These are phyloP conservation scores for Pheosia gnoma DNA, from an alignment of 2,888 invertebrate species.

Conservation along the genomic window DNA sequence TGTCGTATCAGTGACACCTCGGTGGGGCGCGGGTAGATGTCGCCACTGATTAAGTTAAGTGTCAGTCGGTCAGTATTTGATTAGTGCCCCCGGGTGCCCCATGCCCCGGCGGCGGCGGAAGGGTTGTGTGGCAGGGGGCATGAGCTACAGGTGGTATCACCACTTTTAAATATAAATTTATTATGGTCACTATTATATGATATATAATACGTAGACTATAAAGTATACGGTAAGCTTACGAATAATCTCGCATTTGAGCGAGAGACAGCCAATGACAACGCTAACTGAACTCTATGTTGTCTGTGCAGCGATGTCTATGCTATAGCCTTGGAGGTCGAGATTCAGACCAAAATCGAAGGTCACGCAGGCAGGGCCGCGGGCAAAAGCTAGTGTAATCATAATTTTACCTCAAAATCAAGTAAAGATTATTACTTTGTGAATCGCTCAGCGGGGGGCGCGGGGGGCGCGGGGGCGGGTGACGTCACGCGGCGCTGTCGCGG, in stretches of 20 bases:
- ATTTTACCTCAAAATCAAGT: not conserved
- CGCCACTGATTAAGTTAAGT: constrained; percentile 27
- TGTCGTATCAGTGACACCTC: not conserved
- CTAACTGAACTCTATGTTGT: too few relatives aligned
- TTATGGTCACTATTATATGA: too few relatives aligned
- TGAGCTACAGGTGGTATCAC: constrained; percentile 7
- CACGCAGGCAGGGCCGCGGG: too few relatives aligned
- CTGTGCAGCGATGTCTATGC: too few relatives aligned
- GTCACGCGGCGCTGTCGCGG: constrained; percentile 24
- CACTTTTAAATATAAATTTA: too few relatives aligned
- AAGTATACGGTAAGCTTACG: too few relatives aligned
- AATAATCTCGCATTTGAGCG: too few relatives aligned
- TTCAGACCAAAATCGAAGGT: too few relatives aligned
- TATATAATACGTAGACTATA: too few relatives aligned
- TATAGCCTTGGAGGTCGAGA: too few relatives aligned
- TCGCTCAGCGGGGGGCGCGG: constrained; percentile 24
- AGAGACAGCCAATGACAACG: too few relatives aligned
- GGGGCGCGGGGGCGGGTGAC: constrained; percentile 17
- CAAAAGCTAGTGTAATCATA: not conserved
- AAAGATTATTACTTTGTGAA: constrained; percentile 27
- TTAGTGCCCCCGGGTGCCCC: constrained; percentile 7
- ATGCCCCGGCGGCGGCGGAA: constrained; percentile 6
- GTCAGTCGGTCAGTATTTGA: constrained; percentile 26
- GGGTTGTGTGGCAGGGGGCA: constrained; percentile 14
- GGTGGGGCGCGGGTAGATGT: not conserved